Percentiles rank a stretch among this genome's conserved stretches.
Evolutionary conservation across 1,140 invertebrate species (phyloP).

Genomic region (Platyura marginata): DNA sequence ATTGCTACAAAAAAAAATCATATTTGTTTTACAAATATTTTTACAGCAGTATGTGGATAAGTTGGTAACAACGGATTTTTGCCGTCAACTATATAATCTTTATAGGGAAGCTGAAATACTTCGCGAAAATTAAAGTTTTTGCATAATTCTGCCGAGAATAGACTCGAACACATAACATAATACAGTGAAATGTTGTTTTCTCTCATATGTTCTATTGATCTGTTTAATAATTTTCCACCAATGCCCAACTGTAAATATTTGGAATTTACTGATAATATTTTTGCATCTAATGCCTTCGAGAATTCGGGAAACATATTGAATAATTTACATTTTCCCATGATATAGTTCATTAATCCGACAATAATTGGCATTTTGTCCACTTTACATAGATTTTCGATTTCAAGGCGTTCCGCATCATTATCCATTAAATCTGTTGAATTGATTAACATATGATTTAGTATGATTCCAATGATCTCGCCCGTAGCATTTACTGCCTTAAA

Average conservation of each 20-base stretch:
- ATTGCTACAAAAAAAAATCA: no score
- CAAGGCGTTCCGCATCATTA: no score
- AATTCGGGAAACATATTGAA: slow-evolving; percentile 31
- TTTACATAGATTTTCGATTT: no score
- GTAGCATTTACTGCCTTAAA: no score
- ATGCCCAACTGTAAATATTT: slow-evolving; percentile 41
- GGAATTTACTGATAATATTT: slow-evolving; percentile 40
- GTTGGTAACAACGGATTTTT: slow-evolving; percentile 34
- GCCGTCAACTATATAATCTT: slow-evolving; percentile 39
- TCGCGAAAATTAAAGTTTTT: slow-evolving; percentile 42
- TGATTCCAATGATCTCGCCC: no score
- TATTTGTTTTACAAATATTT: slow-evolving; percentile 29
- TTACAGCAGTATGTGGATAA: slow-evolving; percentile 30
- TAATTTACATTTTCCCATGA: slow-evolving; percentile 31
- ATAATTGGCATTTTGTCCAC: no score
- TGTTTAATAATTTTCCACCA: slow-evolving; percentile 35
- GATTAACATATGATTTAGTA: no score
- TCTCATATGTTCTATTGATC: slow-evolving; percentile 25
- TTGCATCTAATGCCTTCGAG: slow-evolving; percentile 33
- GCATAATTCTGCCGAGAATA: slow-evolving; percentile 47
- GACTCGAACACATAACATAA: slow-evolving; percentile 41
- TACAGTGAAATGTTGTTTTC: slow-evolving; percentile 14
- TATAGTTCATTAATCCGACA: slow-evolving; percentile 29
- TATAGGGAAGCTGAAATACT: slow-evolving; percentile 39
- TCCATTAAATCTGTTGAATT: no score